These are phyloP conservation scores for Littorina saxatilis DNA, from an alignment of 1,140 invertebrate genomes.

Conservation along the genomic window DNA sequence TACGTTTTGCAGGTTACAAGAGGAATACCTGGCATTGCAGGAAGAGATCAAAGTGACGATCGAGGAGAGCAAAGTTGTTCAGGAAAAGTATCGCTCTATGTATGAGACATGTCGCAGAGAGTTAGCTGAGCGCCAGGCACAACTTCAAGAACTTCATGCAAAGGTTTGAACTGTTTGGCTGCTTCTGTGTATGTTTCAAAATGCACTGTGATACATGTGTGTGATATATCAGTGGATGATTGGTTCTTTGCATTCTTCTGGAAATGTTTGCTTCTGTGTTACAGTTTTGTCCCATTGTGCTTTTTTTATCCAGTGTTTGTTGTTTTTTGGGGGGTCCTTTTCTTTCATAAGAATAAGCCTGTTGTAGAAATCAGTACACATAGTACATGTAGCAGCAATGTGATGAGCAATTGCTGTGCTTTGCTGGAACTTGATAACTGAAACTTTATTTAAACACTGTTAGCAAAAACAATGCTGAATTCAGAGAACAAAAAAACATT, in stretches of 20 bases:
- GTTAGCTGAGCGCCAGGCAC: slow-evolving; percentile 55
- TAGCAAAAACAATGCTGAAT: too few relatives aligned
- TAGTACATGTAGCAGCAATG: too few relatives aligned
- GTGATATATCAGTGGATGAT: not conserved
- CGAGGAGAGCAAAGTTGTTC: slow-evolving; percentile 71
- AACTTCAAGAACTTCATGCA: slow-evolving; percentile 66
- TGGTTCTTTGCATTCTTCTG: not conserved
- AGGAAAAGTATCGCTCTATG: slow-evolving; percentile 73
- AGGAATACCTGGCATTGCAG: slow-evolving; percentile 67
- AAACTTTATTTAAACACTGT: too few relatives aligned
- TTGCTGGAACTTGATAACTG: too few relatives aligned
- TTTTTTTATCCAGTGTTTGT: not conserved
- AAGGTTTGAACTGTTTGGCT: slow-evolving; percentile 53
- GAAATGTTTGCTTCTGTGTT: not conserved
- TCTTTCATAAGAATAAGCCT: too few relatives aligned
- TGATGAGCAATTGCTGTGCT: too few relatives aligned
- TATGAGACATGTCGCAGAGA: slow-evolving; percentile 69
- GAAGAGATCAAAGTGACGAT: slow-evolving; percentile 69
- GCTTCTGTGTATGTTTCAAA: too few relatives aligned
- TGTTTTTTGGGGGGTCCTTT: too few relatives aligned
- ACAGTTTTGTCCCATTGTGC: not conserved
- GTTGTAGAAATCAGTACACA: too few relatives aligned
- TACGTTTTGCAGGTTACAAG: slow-evolving; percentile 64
- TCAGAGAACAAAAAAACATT: too few relatives aligned
- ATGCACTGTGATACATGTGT: too few relatives aligned